A percentile compares a stretch with the other conserved stretches of the same genome.
These are phyloP conservation scores for Oxycera nigricornis DNA, from an alignment of 2,888 invertebrate species.

Conservation along the genomic window DNA sequence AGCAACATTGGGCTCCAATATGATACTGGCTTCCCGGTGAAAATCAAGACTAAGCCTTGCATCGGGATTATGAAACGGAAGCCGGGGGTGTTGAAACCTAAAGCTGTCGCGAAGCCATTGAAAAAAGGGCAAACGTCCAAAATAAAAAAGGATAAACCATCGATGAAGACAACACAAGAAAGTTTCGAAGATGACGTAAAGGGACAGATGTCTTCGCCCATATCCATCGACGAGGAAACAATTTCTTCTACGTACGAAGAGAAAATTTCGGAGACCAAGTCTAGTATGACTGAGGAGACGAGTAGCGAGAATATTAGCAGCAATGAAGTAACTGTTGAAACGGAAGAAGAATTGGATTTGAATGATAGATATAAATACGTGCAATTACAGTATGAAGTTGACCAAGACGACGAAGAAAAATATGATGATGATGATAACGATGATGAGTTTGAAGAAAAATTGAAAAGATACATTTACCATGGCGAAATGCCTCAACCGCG, in stretches of 20 bases:
- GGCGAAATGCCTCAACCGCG: background rate
- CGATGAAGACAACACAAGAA: background rate
- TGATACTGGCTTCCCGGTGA: constrained; percentile 77
- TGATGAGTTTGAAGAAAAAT: constrained; percentile 40
- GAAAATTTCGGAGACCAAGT: background rate
- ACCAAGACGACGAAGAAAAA: no score
- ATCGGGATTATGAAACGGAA: constrained; percentile 79
- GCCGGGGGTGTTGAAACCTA: constrained; percentile 38
- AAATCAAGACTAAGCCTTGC: constrained; percentile 82
- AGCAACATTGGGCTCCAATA: constrained; percentile 83
- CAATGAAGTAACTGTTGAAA: constrained; percentile 1
- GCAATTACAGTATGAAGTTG: constrained; percentile 21
- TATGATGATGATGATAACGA: constrained; percentile 41
- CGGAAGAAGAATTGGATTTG: constrained; percentile 6
- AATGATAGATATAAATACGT: constrained; percentile 1
- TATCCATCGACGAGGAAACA: no score
- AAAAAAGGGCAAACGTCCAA: background rate
- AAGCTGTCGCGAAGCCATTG: background rate
- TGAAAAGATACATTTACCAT: constrained; percentile 23
- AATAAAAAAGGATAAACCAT: background rate
- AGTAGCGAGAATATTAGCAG: constrained; percentile 21
- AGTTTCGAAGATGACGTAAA: background rate
- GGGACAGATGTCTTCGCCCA: background rate
- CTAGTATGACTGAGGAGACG: background rate
- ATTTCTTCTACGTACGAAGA: background rate